Conservation (phyloP, 2,113 vertebrate species). For the Scolopax mira region DNA sequence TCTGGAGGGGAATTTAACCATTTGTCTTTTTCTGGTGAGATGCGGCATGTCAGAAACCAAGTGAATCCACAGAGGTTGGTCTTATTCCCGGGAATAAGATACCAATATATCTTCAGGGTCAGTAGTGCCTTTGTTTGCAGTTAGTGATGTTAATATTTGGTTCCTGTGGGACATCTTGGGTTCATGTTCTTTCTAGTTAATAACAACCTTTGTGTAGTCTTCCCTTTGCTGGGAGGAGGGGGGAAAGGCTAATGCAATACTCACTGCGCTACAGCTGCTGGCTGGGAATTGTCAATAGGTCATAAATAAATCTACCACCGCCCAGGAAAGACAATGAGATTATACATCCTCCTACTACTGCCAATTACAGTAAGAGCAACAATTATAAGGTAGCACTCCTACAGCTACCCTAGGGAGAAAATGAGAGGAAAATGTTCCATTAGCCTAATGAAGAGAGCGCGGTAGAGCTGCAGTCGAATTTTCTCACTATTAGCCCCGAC, state of each 20-base stretch:
- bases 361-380: constrained; percentile 81
- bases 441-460: constrained; percentile 80
- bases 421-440: constrained; percentile 85
- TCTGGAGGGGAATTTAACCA: not conserved
- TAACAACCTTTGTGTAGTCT: constrained; percentile 67
- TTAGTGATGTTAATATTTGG: constrained; percentile 49
- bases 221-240: constrained; percentile 54
- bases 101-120: not conserved
- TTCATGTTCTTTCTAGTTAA: constrained; percentile 64
- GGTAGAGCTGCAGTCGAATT: constrained; percentile 64
- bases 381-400: constrained; percentile 82
- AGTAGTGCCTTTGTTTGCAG: not conserved
- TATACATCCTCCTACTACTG: constrained; percentile 80
- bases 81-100: not conserved
- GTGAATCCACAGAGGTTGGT: not conserved
- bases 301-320: constrained; percentile 75
- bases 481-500: constrained; percentile 77
- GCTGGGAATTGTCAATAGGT: constrained; percentile 73
- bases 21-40: not conserved
- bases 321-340: constrained; percentile 81
- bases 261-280: constrained; percentile 66
- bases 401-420: constrained; percentile 80
- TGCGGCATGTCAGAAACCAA: fast-evolving
- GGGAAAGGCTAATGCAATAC: constrained; percentile 72
- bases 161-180: constrained; percentile 55